These are phyloP conservation scores for Geothlypis trichas DNA, from an alignment of 2,113 vertebrate genomes.

Conservation along the genomic window DNA sequence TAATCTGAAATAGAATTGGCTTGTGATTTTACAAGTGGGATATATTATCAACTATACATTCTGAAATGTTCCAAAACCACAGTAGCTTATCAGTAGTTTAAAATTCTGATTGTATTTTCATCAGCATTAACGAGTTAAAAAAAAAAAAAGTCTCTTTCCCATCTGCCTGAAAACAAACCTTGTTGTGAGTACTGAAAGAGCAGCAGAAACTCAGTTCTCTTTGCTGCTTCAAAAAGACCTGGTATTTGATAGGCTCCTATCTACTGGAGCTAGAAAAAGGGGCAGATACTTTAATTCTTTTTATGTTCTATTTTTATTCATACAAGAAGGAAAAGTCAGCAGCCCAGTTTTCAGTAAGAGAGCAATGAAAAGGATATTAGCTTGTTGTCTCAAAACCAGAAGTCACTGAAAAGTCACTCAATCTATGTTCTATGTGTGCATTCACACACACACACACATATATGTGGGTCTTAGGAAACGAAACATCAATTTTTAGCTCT, in stretches of 20 bases:
- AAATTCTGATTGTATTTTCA: background rate
- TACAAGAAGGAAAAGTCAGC: background rate
- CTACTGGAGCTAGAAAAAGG: background rate
- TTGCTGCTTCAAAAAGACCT: background rate
- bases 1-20: background rate
- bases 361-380: background rate
- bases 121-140: background rate
- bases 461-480: background rate
- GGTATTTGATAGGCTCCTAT: background rate
- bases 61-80: background rate
- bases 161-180: background rate
- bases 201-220: background rate
- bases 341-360: background rate
- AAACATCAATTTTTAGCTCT: background rate
- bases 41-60: fast-evolving
- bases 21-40: background rate
- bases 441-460: no score
- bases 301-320: background rate
- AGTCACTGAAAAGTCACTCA: background rate
- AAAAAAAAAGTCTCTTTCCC: background rate
- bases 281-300: background rate
- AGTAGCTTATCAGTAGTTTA: background rate
- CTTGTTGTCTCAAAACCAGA: background rate
- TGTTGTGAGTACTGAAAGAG: background rate
- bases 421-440: background rate